Evolutionary conservation across 2,113 vertebrate genomes (phyloP).

Genomic region (Cricetomys ansorgei): DNA sequence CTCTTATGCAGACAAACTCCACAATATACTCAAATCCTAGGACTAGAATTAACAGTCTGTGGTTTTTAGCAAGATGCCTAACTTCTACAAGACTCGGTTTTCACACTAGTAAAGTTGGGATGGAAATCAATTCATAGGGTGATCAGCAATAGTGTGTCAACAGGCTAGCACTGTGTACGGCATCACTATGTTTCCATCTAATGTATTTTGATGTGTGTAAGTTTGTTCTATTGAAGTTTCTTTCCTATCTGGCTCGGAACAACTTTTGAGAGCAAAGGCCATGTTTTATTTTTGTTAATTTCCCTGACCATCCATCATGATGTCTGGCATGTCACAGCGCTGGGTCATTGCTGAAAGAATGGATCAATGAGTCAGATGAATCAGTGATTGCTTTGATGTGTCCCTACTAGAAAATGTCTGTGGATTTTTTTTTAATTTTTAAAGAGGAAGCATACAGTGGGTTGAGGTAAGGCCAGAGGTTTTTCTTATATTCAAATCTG

Average conservation of each 20-base stretch:
- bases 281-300: neutral
- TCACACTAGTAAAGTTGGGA: neutral
- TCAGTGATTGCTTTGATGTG: conserved; percentile 16
- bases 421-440: neutral
- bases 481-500: neutral
- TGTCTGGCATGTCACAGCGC: neutral
- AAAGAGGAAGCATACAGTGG: neutral
- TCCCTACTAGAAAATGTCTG: conserved; percentile 34
- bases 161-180: too few relatives aligned
- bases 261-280: neutral
- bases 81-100: neutral
- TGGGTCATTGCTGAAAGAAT: neutral
- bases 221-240: neutral
- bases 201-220: neutral
- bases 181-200: neutral
- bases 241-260: neutral
- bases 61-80: neutral
- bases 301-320: neutral
- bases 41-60: neutral
- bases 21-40: neutral
- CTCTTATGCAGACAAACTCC: neutral
- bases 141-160: neutral
- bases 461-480: neutral
- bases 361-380: neutral
- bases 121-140: neutral